Percentiles rank a stretch among this genome's conserved stretches.
Conservation (phyloP, 2,797 vertebrate species). For the Amblyraja radiata region DNA sequence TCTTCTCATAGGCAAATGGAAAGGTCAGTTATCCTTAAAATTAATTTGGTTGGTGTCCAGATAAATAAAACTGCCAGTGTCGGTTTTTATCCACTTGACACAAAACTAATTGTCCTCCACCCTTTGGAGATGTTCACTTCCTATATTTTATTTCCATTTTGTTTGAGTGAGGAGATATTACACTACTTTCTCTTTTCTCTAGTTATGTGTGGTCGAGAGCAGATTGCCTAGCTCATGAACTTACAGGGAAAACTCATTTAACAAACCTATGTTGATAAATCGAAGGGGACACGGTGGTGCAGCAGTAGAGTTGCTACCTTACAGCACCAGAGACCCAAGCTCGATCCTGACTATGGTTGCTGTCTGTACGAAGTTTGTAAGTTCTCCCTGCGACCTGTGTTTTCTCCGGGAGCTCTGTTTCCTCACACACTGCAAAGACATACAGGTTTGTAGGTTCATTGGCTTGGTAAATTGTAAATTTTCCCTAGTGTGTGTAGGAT, state of each 20-base stretch:
- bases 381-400: too few relatives aligned
- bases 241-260: not conserved
- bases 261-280: not conserved
- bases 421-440: too few relatives aligned
- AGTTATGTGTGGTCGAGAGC: not conserved
- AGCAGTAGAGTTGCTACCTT: too few relatives aligned
- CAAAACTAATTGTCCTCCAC: not conserved
- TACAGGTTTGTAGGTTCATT: too few relatives aligned
- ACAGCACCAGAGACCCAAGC: too few relatives aligned
- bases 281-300: too few relatives aligned
- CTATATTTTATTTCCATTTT: not conserved
- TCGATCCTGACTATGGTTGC: too few relatives aligned
- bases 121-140: constrained; percentile 1
- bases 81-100: not conserved
- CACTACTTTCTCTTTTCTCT: not conserved
- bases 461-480: too few relatives aligned
- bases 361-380: too few relatives aligned
- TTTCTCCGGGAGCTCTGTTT: too few relatives aligned
- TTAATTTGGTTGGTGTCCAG: constrained; percentile 20
- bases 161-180: not conserved
- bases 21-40: constrained; percentile 19
- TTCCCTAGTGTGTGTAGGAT: too few relatives aligned
- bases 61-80: not conserved
- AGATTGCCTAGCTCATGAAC: not conserved
- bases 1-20: constrained; percentile 8